A percentile compares a stretch with the other conserved stretches of the same genome.
These are phyloP conservation scores for Limnephilus rhombicus DNA, from an alignment of 2,888 invertebrate species.

Conservation along the genomic window DNA sequence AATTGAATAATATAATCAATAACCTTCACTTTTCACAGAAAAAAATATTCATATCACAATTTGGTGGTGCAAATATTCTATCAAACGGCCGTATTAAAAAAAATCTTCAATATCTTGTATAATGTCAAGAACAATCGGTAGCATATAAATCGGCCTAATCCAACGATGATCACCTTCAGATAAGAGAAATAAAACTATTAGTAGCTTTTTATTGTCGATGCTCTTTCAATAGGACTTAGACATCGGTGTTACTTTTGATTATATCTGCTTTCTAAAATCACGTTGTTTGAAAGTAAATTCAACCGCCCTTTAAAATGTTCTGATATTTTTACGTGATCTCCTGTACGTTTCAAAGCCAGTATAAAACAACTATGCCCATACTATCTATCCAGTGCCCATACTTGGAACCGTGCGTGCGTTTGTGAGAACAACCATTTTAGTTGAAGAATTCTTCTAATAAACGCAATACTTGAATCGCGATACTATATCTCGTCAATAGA, in stretches of 20 bases:
- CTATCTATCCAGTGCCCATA: neutral
- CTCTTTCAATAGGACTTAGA: neutral
- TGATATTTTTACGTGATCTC: neutral
- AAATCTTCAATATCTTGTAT: neutral
- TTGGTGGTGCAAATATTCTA: neutral
- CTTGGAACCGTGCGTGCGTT: neutral
- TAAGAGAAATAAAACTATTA: neutral
- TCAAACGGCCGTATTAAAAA: neutral
- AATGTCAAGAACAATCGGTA: conserved; percentile 41
- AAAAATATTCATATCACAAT: neutral
- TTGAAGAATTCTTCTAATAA: conserved; percentile 9
- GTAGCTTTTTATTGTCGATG: neutral
- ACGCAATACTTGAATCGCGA: conserved; percentile 27
- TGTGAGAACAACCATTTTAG: neutral
- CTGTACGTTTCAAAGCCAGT: neutral
- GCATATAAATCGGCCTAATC: conserved; percentile 16
- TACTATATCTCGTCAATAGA: conserved; percentile 16
- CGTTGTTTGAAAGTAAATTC: neutral
- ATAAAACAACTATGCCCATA: neutral
- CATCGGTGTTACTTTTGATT: neutral
- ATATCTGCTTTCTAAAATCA: neutral
- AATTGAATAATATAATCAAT: neutral
- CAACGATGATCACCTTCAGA: conserved; percentile 5
- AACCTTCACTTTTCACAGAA: neutral
- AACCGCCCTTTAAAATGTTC: neutral